Conservation (phyloP, 2,113 vertebrate species). For the Helogale parvula region DNA sequence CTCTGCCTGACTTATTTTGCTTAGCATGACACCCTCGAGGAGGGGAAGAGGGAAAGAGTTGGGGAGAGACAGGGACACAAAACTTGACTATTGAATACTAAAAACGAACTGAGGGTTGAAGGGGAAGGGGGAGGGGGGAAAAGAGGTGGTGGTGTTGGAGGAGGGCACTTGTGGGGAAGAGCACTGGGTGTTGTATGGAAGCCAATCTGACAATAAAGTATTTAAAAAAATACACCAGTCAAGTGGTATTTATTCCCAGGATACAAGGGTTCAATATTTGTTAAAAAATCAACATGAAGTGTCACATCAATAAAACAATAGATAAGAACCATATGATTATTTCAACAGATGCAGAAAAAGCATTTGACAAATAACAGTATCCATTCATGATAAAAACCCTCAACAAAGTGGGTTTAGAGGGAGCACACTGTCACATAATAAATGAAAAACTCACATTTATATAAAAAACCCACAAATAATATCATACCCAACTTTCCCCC, state of each 20-base stretch:
- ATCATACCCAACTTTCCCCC: background rate
- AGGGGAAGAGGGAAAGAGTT: no score
- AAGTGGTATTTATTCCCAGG: background rate
- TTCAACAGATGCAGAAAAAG: background rate
- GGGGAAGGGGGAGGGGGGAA: no score
- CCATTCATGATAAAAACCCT: background rate
- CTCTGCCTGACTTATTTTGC: no score
- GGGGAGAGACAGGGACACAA: no score
- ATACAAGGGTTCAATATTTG: background rate
- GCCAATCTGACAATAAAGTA: no score
- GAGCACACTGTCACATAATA: background rate
- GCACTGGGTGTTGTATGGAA: no score
- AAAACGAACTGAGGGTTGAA: no score
- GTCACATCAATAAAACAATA: background rate
- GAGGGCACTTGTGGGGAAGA: no score
- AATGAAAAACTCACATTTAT: background rate
- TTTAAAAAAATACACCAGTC: background rate
- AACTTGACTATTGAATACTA: no score
- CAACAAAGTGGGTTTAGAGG: background rate
- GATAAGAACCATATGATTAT: background rate
- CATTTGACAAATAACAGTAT: background rate
- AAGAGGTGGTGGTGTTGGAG: no score
- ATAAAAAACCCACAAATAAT: background rate
- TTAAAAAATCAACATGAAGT: background rate
- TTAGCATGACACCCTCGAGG: no score